Base-by-base conservation (phyloP, 1,140 invertebrate species). In the Drosophila azteca region DNA sequence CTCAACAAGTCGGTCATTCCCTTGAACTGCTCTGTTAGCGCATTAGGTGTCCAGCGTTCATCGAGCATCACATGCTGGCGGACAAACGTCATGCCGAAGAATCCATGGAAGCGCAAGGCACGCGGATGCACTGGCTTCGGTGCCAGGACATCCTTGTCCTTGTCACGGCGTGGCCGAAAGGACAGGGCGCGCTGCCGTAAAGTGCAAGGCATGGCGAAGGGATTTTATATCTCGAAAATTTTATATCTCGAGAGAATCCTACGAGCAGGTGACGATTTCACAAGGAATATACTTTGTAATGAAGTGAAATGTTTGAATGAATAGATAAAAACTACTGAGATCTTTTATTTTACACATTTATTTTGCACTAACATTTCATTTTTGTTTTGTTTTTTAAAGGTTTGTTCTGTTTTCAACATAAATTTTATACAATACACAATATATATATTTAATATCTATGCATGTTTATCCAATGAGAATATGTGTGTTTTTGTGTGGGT, bases 111-210 rank as follows among this genome's bases (percentile, higher is more conserved):
- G 22, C 71, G 62, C 35, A 90, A 29, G 4, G 90, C 67, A 0
- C 77, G 74, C 5, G 90, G 90, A 77, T 83, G 90, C 49, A 91
- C 90, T 7, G 90, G 90, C 45, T 76, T 90, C 0, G 90, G 90
- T 1, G 82, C 77, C 54, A 84, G 49, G 7, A 65, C 61, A 68
- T 87, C 75, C 22, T 55, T 61, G 41, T 88, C 84, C 45, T 61
- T 82, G 6, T 77, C 64, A 2, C 59, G 65, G 3, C 55, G 57
- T 8, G 65, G 45, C 2, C 41, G 26, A 1, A 24, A 49, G 17
- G 65, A 50, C 22, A 79, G 43, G 3, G 64, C 73, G 26, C 59
- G 79, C 41, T 88, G 76, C 6, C 79, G 76, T 22, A 59, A 49
- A 24, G 68, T 69, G 50, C 83, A 88, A 11, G 83, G 76, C 83